phyloP scores from a whole-genome alignment of 2,113 vertebrate genomes.

The Copsychus sechellarum region DNA sequence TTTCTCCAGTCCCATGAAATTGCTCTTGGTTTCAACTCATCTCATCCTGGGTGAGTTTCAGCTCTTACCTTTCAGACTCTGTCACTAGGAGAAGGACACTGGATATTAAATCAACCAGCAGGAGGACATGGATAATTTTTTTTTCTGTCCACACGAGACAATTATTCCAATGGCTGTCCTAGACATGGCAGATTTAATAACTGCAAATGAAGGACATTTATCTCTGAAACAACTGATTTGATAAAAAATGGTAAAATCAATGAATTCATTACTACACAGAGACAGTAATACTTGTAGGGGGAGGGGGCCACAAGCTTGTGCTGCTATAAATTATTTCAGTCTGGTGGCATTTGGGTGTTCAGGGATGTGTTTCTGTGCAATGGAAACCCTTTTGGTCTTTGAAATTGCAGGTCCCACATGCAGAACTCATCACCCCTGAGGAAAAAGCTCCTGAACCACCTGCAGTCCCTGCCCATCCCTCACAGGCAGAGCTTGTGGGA shows the following conservation, averaged over 20 bases:
- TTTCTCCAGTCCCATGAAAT: neutral
- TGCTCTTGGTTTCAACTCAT: neutral
- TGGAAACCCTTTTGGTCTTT: neutral
- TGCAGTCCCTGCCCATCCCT: neutral
- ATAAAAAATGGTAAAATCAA: constrained; percentile 71
- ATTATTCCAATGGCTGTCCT: constrained; percentile 56
- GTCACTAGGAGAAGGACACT: neutral
- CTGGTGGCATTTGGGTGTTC: neutral
- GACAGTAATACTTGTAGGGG: neutral
- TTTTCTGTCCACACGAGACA: neutral
- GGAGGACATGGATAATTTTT: neutral
- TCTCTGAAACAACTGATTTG: constrained; percentile 71
- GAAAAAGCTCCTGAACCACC: neutral
- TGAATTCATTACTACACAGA: constrained; percentile 64
- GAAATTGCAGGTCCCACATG: neutral
- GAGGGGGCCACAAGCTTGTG: neutral
- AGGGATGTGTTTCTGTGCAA: neutral
- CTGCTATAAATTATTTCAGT: neutral
- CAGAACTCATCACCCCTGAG: neutral
- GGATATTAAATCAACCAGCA: neutral
- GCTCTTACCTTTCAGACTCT: neutral
- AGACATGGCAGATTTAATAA: constrained; percentile 69
- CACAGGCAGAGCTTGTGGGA: neutral
- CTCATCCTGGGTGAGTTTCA: neutral
- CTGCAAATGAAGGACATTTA: constrained; percentile 70